A percentile compares a stretch with the other conserved stretches of the same genome.
Evolutionary conservation across 2,888 invertebrate species (phyloP).

Genomic region (Apamea crenata): DNA sequence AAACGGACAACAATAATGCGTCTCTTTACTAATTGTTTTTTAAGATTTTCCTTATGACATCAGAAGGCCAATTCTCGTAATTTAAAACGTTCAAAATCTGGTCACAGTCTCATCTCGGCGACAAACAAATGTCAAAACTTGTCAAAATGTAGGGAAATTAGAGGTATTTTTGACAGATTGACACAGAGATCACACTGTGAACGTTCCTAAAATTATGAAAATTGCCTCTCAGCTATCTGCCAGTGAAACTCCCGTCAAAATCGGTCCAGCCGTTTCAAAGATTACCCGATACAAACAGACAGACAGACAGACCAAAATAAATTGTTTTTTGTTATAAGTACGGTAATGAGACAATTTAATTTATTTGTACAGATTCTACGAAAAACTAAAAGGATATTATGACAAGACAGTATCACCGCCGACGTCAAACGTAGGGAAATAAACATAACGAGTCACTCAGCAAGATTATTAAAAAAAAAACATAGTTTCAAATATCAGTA

Average conservation of each 20-base stretch:
- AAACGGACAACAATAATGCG: background rate
- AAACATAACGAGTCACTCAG: slow-evolving; percentile 16
- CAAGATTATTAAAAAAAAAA: slow-evolving; percentile 1
- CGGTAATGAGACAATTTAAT: background rate
- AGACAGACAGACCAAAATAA: background rate
- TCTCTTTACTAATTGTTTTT: background rate
- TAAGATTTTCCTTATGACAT: too few species aligned
- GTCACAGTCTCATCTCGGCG: too few species aligned
- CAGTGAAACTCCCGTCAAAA: background rate
- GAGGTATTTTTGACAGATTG: too few species aligned
- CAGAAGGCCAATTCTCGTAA: too few species aligned
- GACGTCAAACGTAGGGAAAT: slow-evolving; percentile 7
- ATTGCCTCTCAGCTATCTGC: too few species aligned
- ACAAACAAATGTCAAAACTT: too few species aligned
- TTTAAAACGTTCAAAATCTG: too few species aligned
- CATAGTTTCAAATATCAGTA: slow-evolving; percentile 34
- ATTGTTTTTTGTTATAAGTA: background rate
- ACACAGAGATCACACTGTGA: too few species aligned
- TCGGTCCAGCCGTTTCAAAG: background rate
- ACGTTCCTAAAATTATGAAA: too few species aligned
- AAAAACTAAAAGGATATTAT: background rate
- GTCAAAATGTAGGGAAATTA: too few species aligned
- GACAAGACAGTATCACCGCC: background rate
- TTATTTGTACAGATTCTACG: background rate
- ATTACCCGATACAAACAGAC: background rate